Percentiles rank a stretch among this genome's conserved stretches.
Evolutionary conservation across 2,797 vertebrate species (phyloP).

Genomic region (Diceros bicornis): DNA sequence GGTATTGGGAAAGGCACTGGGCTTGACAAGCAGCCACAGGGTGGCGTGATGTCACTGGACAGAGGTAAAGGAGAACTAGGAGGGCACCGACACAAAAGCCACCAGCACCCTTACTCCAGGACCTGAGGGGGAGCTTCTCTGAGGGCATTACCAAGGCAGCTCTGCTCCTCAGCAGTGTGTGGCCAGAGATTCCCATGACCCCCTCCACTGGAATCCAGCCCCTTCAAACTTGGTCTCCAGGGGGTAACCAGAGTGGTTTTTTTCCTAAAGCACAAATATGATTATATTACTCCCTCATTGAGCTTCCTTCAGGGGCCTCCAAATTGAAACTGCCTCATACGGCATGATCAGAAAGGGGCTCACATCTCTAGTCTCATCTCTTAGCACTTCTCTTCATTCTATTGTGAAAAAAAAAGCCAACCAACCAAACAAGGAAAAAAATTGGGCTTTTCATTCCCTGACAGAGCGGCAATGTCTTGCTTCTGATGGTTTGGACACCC

Average conservation of each 20-base stretch:
- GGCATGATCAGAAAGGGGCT: neutral
- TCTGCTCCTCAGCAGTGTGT: neutral
- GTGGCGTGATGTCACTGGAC: no score
- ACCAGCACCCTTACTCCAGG: neutral
- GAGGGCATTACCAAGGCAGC: neutral
- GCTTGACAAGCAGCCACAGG: neutral
- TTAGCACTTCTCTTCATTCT: neutral
- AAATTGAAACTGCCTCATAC: neutral
- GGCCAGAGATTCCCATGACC: neutral
- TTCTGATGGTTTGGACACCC: neutral
- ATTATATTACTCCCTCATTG: neutral
- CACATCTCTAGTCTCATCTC: neutral
- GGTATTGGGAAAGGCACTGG: neutral
- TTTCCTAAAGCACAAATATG: neutral
- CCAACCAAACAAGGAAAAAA: neutral
- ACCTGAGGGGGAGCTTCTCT: no score
- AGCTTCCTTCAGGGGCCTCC: neutral
- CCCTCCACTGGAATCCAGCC: neutral
- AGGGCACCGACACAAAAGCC: neutral
- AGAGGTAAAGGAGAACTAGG: neutral
- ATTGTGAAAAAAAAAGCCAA: neutral
- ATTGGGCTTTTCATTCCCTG: neutral
- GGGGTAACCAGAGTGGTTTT: neutral
- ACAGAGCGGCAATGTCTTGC: neutral
- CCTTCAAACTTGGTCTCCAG: neutral